Evolutionary conservation across 2,888 invertebrate species (phyloP), one percentile per base, ranked within the genome.

Genomic region (Hydriomena furcata): DNA sequence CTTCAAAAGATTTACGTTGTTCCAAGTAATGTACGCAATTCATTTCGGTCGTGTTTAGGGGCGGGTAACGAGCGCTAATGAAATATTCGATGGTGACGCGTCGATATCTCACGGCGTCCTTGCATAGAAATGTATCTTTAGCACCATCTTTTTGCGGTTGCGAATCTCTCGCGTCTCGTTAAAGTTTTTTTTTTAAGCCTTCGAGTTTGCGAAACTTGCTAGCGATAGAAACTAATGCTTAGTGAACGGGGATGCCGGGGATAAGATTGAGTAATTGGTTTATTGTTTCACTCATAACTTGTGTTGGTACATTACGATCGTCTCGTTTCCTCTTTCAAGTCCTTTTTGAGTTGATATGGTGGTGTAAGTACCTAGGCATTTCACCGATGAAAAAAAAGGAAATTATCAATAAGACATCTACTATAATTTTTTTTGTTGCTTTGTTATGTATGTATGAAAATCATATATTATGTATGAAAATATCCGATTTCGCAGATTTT

Each of bases 31-130:
- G 43, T 55, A 53, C 41, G 57, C 60, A 51, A 60, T 57, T 50
- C 52, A 61, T 63, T 58, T 60, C 35, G 53, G 50, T 44, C 48
- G 47, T 52, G 57, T 62, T 55, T 54, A 50, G 32, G 46, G 30
- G 32, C 38, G 37, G 43, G 56, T 65, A 64, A 73, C 67, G 68
- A 66, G 64, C 68, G 50, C 60, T 78, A 74, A 78, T 80, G 73
- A 79, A 77, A 80, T 78, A 78, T 78, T 74, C 63, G 68, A 66
- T 63, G 73, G 68, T 63, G 60, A 52, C 48, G 54, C 72, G 56
- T 72, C 73, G 65, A 76, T 75, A 72, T 75, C 72, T 73, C 69
- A 73, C 67, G 58, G 55, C 30, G 58, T 40, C n/a, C 12, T 42
- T n/a, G 32, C 20, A 17, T 21, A 41, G 24, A 13, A 31, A 31